Percentiles rank a stretch among this genome's conserved stretches.
phyloP scores from a whole-genome alignment of 2,113 vertebrate genomes.

The Charina bottae region DNA sequence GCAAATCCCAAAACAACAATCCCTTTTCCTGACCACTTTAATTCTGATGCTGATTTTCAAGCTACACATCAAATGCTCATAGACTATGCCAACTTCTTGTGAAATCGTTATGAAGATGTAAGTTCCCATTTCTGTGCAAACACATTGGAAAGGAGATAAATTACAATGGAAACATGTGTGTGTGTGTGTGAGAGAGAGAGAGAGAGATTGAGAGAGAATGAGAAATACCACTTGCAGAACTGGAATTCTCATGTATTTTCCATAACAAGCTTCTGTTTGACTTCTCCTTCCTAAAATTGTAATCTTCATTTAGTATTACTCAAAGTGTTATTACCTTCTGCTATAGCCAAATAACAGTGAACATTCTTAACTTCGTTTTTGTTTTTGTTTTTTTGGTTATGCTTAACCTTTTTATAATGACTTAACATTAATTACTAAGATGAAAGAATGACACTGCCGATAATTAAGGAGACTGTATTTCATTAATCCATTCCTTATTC shows the following conservation, averaged over 20 bases:
- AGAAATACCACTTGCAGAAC: neutral
- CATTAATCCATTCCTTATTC: neutral
- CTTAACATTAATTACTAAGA: neutral
- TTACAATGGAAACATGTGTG: neutral
- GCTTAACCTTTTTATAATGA: neutral
- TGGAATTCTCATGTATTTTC: neutral
- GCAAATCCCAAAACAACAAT: slow-evolving; percentile 36
- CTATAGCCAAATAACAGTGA: neutral
- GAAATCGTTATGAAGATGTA: slow-evolving; percentile 7
- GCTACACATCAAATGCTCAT: neutral
- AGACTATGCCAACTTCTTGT: neutral
- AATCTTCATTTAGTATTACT: neutral
- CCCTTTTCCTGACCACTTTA: slow-evolving; percentile 27
- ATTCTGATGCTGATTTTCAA: slow-evolving; percentile 22
- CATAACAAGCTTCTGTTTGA: neutral
- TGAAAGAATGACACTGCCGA: neutral
- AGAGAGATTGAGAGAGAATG: rapidly evolving
- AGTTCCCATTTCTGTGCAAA: neutral
- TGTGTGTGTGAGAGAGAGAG: neutral
- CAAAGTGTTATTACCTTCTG: neutral
- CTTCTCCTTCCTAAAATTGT: neutral
- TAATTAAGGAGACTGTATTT: slow-evolving; percentile 1
- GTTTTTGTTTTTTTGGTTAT: neutral
- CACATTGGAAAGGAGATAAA: neutral
- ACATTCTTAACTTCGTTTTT: neutral